These are phyloP conservation scores for Megalonaias nervosa DNA, from an alignment of 1,140 invertebrate species.

Conservation along the genomic window DNA sequence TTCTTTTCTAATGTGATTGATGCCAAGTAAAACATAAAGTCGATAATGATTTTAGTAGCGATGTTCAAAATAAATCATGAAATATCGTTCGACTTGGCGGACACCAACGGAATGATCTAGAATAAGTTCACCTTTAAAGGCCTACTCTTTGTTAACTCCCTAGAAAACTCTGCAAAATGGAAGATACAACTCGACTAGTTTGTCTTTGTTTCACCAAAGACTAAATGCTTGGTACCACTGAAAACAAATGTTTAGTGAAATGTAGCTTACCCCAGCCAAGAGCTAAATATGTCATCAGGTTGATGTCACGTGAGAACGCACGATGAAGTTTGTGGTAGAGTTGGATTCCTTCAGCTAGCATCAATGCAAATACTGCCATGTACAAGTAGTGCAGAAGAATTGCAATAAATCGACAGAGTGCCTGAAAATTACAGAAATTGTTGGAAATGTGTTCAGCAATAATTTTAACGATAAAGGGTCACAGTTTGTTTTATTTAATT, in stretches of 20 bases:
- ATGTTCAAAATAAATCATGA: no score
- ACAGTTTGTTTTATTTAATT: no score
- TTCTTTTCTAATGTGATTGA: no score
- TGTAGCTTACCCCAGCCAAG: conserved; percentile 48
- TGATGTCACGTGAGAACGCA: conserved; percentile 41
- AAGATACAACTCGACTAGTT: neutral
- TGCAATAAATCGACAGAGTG: conserved; percentile 45
- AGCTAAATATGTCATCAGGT: conserved; percentile 35
- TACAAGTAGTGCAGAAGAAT: conserved; percentile 51
- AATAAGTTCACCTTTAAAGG: neutral
- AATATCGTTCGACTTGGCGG: no score
- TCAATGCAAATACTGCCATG: conserved; percentile 46
- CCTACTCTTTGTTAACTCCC: neutral
- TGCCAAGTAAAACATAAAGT: no score
- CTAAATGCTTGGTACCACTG: no score
- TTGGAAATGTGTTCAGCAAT: neutral
- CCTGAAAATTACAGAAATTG: conserved; percentile 19
- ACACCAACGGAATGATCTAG: neutral
- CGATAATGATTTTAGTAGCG: no score
- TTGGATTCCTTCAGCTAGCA: conserved; percentile 54
- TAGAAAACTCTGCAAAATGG: neutral
- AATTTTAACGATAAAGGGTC: no score
- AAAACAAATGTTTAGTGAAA: neutral
- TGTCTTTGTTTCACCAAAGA: no score
- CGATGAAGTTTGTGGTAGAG: conserved; percentile 47